Base-by-base conservation (phyloP, 2,888 invertebrate species). In the Shargacucullia verbasci region DNA sequence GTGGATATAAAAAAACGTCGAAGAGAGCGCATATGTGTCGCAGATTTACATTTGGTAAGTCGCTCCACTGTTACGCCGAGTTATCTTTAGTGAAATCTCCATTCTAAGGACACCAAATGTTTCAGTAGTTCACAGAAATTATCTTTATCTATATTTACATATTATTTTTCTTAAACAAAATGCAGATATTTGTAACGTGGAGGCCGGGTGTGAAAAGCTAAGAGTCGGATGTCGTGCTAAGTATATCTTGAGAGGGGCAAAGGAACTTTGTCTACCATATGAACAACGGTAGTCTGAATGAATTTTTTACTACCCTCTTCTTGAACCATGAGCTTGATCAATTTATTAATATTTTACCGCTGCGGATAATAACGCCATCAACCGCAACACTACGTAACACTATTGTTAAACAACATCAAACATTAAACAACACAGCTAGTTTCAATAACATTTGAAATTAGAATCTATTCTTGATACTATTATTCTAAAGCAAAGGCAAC, bases 1-100 rank as follows among this genome's bases (percentile, higher is more conserved):
- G 53, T 55, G 44, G 46, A 59, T 53, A 70, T 53, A 76, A 77
- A 84, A 87, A 86, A 85, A 81, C 79, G 53, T 60, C 59, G 54
- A 66, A 76, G 78, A 70, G 60, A 37, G 59, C 78, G 80, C 89
- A 88, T 79, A 68, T 89, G 89, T 65, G 73, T 66, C 73, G 85
- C 87, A 88, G 86, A 85, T 88, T 74, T 76, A 65, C 52, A 62
- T 60, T 57, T 47, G 48, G 48, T 46, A 49, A 56, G 58, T 38
- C 44, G 45, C 46, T 56, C 49, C 53, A 43, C 55, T 60, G 63
- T 62, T 57, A 48, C 54, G 49, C 47, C 37, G 55, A 57, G 57
- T 59, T 65, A 59, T 62, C 59, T 68, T 58, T 58, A 74, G 57
- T 74, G 31, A 54, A 54, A 70, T 58, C 44, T 52, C 57, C 50